Conservation (phyloP, 2,888 invertebrate genomes). For the Branchipolynoe longqiensis region DNA sequence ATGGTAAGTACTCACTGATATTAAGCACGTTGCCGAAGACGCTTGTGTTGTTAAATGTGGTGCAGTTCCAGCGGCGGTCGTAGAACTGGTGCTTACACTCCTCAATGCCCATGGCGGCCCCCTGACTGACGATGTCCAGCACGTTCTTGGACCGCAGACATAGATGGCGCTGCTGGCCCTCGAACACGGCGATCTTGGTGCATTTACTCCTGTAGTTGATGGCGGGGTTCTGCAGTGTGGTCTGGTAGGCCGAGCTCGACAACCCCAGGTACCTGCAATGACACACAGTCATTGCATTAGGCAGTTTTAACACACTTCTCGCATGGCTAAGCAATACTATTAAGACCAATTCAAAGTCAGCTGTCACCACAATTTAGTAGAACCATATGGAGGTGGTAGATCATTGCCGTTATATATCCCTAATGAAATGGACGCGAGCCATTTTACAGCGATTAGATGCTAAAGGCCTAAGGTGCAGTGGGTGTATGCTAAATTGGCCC, state of each 20-base stretch:
- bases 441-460: too few relatives aligned
- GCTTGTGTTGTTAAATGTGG: conserved; percentile 89
- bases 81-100: conserved; percentile 95
- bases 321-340: too few relatives aligned
- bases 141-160: conserved; percentile 88
- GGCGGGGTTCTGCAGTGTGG: conserved; percentile 75
- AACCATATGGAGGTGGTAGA: too few relatives aligned
- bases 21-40: conserved; percentile 92
- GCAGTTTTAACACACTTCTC: too few relatives aligned
- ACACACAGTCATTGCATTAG: too few relatives aligned
- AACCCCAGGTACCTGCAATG: conserved; percentile 83
- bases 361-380: too few relatives aligned
- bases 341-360: too few relatives aligned
- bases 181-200: conserved; percentile 87
- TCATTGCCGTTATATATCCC: too few relatives aligned
- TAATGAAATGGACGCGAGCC: too few relatives aligned
- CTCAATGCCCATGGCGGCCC: conserved; percentile 91
- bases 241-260: conserved; percentile 80
- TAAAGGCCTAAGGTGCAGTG: too few relatives aligned
- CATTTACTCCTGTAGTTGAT: conserved; percentile 82
- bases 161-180: conserved; percentile 87
- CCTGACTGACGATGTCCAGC: conserved; percentile 85
- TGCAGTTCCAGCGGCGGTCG: conserved; percentile 94
- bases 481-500: too few relatives aligned
- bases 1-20: conserved; percentile 87